Evolutionary conservation across 2,113 vertebrate genomes (phyloP).

Genomic region (Chauna torquata): DNA sequence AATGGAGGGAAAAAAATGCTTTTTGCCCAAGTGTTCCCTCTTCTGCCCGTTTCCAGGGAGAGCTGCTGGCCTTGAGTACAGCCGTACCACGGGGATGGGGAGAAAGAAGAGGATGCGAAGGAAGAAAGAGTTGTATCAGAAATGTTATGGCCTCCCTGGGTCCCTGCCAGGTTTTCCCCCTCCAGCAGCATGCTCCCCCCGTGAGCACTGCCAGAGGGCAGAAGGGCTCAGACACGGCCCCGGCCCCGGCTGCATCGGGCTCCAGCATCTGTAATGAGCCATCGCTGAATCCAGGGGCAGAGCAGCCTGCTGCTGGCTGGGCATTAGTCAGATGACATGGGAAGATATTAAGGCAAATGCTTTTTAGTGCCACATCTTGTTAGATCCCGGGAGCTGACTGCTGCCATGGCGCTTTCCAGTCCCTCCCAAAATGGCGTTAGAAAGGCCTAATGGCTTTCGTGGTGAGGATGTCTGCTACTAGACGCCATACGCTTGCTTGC

Average conservation of each 20-base stretch:
- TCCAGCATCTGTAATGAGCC: neutral
- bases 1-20: neutral
- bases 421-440: rapidly evolving
- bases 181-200: neutral
- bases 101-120: neutral
- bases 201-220: neutral
- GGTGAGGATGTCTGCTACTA: neutral
- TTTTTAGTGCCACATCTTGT: neutral
- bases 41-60: neutral
- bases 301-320: neutral
- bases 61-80: neutral
- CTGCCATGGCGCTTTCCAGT: neutral
- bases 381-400: neutral
- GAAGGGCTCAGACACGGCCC: neutral
- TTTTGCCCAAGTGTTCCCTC: neutral
- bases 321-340: neutral
- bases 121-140: neutral
- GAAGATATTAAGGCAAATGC: neutral
- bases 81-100: neutral
- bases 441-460: neutral
- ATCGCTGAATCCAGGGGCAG: neutral
- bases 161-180: neutral
- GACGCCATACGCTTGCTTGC: rapidly evolving
- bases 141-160: neutral
- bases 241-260: rapidly evolving